Conservation (phyloP, 1,140 invertebrate genomes). For the Drosophila ambigua region DNA sequence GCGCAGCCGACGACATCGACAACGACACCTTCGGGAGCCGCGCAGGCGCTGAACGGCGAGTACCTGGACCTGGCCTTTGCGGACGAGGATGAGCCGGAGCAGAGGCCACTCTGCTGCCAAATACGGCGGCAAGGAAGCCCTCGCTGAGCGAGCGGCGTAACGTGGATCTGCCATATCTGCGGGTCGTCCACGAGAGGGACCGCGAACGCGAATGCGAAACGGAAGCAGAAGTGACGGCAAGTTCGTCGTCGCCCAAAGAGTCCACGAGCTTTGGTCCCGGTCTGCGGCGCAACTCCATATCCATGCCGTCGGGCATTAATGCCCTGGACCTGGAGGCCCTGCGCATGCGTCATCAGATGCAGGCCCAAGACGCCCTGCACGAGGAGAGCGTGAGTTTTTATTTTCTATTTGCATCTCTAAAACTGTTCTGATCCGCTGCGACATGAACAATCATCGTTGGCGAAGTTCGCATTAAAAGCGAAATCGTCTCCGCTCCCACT, state of each 20-base stretch:
- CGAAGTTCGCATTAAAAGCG: too few species aligned
- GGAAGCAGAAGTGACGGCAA: background rate
- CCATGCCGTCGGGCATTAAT: slow-evolving; percentile 77
- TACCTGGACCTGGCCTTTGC: slow-evolving; percentile 44
- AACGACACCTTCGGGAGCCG: slow-evolving; percentile 19
- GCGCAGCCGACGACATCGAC: background rate
- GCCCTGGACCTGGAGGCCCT: slow-evolving; percentile 72
- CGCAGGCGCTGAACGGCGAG: slow-evolving; percentile 58
- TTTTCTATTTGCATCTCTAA: background rate
- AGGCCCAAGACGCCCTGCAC: slow-evolving; percentile 68
- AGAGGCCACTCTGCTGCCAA: background rate
- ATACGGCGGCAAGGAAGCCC: slow-evolving; percentile 24
- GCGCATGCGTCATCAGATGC: slow-evolving; percentile 74
- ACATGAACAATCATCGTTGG: background rate
- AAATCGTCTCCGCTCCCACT: too few species aligned
- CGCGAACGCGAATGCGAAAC: background rate
- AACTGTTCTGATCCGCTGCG: background rate
- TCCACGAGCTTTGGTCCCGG: slow-evolving; percentile 44
- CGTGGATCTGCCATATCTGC: slow-evolving; percentile 50
- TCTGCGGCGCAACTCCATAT: slow-evolving; percentile 75
- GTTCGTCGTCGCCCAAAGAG: slow-evolving; percentile 2
- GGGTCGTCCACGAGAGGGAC: slow-evolving; percentile 27
- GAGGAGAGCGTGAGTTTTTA: slow-evolving; percentile 75
- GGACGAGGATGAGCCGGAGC: slow-evolving; percentile 15
- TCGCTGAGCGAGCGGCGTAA: slow-evolving; percentile 54